Conservation (phyloP, 2,113 vertebrate species). For the Heptranchias perlo region DNA sequence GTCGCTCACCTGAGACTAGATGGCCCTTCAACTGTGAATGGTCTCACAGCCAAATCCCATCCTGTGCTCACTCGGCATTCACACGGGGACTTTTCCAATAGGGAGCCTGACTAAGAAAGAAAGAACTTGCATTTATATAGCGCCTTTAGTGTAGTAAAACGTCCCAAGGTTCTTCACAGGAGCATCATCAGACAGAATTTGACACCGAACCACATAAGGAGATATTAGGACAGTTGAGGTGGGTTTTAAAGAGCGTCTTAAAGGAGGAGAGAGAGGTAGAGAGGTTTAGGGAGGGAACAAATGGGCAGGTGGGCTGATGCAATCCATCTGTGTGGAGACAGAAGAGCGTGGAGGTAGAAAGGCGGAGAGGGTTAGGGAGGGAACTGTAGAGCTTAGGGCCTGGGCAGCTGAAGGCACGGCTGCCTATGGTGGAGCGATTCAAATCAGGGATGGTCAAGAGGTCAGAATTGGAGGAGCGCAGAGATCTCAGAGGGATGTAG, state of each 20-base stretch:
- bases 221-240: no score
- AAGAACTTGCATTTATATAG: background rate
- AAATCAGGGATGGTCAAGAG: background rate
- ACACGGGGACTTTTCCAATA: background rate
- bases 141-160: background rate
- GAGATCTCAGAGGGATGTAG: background rate
- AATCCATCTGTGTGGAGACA: no score
- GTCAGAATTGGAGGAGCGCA: background rate
- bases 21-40: background rate
- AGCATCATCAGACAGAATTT: no score
- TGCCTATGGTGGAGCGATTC: background rate
- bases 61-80: background rate
- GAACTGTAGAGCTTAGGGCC: background rate
- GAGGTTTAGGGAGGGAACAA: background rate
- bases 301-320: no score
- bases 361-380: background rate
- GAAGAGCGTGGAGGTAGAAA: no score
- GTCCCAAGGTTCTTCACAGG: background rate
- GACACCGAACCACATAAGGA: no score
- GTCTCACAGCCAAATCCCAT: background rate
- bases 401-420: no score
- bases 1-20: background rate
- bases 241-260: no score
- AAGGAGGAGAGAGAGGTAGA: background rate
- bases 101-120: background rate